Percentiles rank a stretch among this genome's conserved stretches.
phyloP scores from a whole-genome alignment of 2,888 invertebrate species.

The Hoplodrina blanda region DNA sequence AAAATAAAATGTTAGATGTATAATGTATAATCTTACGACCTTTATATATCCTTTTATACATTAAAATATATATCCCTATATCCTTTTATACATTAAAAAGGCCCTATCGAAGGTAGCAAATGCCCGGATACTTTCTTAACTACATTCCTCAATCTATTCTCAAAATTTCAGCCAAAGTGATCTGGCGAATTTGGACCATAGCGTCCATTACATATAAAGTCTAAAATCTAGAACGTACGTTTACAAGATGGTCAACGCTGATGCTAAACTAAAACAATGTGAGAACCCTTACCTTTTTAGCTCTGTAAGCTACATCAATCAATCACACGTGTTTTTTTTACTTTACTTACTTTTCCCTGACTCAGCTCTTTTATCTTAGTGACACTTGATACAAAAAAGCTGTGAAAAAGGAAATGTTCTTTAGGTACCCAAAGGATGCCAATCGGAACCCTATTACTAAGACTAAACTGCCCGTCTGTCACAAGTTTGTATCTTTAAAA shows the following conservation, averaged over 20 bases:
- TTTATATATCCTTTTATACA: no score
- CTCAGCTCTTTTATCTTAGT: slow-evolving; percentile 35
- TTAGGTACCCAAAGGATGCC: background rate
- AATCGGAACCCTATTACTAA: no score
- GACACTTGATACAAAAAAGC: slow-evolving; percentile 44
- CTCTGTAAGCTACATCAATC: slow-evolving; percentile 40
- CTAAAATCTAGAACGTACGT: background rate
- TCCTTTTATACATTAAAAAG: no score
- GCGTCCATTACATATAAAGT: background rate
- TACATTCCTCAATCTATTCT: background rate
- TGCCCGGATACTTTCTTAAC: background rate
- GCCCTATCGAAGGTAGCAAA: background rate
- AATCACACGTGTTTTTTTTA: slow-evolving; percentile 45
- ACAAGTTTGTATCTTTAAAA: no score
- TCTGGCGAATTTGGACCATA: background rate
- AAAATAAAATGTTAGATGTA: no score
- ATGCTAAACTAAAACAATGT: slow-evolving; percentile 24
- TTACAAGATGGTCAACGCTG: background rate
- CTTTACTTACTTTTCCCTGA: slow-evolving; percentile 21
- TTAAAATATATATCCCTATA: no score
- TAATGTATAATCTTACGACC: no score
- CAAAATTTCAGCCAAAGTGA: background rate
- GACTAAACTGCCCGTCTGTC: no score
- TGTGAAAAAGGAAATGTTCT: slow-evolving; percentile 41
- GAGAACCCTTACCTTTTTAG: slow-evolving; percentile 21